Percentiles rank a stretch among this genome's conserved stretches.
phyloP scores from a whole-genome alignment of 2,888 invertebrate genomes.

The Cheilosia variabilis region DNA sequence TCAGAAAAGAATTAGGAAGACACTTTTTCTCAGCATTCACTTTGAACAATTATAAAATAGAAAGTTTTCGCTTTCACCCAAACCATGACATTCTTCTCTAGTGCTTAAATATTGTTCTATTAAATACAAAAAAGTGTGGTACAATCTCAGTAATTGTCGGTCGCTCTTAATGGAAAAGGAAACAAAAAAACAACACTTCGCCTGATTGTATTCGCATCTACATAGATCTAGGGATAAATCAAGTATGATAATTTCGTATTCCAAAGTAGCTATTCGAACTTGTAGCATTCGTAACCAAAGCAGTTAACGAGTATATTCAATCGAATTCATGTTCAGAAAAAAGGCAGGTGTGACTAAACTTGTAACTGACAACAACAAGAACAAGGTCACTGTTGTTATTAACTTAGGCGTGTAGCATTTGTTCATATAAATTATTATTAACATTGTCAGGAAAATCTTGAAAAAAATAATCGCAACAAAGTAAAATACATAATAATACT shows the following conservation, averaged over 20 bases:
- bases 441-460: neutral
- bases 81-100: too few species aligned
- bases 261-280: neutral
- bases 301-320: too few species aligned
- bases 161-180: neutral
- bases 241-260: slow-evolving; percentile 1
- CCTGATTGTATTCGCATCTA: neutral
- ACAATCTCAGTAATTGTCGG: neutral
- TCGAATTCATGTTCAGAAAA: neutral
- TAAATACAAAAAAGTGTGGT: too few species aligned
- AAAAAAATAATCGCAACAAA: neutral
- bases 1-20: too few species aligned
- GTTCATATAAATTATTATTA: neutral
- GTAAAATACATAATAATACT: neutral
- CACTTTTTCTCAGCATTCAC: too few species aligned
- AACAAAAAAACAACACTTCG: neutral
- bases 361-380: slow-evolving; percentile 46
- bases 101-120: too few species aligned
- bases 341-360: slow-evolving; percentile 54
- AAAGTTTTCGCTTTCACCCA: too few species aligned
- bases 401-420: neutral
- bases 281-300: too few species aligned
- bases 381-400: slow-evolving; percentile 37
- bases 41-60: too few species aligned
- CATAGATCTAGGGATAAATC: slow-evolving; percentile 2